Conservation (phyloP, 2,113 vertebrate species). For the Chloebia gouldiae region DNA sequence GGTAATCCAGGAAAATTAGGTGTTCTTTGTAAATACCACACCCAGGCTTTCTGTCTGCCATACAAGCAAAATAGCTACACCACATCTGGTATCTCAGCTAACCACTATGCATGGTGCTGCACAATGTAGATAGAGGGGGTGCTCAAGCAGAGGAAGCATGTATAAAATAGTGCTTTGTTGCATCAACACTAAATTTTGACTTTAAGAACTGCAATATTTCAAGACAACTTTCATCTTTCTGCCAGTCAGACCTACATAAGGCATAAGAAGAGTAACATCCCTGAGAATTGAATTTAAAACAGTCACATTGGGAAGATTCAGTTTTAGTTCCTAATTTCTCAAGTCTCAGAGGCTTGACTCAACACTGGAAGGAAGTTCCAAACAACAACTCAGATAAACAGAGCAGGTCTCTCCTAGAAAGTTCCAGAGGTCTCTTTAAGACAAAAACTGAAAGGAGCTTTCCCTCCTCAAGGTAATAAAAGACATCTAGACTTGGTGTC, state of each 20-base stretch:
- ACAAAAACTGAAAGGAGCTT: not conserved
- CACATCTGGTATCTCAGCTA: not conserved
- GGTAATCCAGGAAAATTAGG: not conserved
- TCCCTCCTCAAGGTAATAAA: not conserved
- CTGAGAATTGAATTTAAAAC: not conserved
- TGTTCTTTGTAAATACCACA: fast-evolving
- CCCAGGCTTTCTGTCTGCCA: not conserved
- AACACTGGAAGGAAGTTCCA: not conserved
- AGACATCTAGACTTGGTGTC: not conserved
- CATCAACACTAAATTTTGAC: not conserved
- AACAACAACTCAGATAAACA: not conserved
- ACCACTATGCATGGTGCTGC: not conserved
- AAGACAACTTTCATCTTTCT: not conserved
- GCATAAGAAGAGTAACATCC: not conserved
- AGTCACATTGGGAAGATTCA: not conserved
- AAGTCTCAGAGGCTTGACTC: not conserved
- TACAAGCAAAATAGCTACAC: not conserved
- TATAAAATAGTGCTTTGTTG: not conserved
- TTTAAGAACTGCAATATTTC: not conserved
- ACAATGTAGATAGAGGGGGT: fast-evolving
- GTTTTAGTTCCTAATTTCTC: not conserved
- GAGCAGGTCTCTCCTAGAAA: not conserved
- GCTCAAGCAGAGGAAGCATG: not conserved
- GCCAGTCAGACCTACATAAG: not conserved
- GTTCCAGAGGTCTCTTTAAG: not conserved